Percentiles rank a stretch among this genome's conserved stretches.
These are phyloP conservation scores for Nannoperca obscura DNA, from an alignment of 2,797 vertebrate genomes.

Conservation along the genomic window DNA sequence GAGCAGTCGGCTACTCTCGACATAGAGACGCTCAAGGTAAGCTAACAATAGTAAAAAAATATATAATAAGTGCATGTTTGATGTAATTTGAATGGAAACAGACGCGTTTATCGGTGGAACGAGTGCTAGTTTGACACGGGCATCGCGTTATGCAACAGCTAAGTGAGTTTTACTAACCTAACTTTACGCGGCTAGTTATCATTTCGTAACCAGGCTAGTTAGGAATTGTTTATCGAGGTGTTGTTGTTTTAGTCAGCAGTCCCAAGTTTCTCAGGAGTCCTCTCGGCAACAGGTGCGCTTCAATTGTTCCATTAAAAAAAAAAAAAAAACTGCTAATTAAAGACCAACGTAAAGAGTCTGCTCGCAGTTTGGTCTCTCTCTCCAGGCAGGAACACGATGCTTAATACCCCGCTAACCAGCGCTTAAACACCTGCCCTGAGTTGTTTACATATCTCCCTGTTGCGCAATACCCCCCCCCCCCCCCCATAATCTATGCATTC, in stretches of 20 bases:
- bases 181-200: not conserved
- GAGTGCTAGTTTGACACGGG: not conserved
- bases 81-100: not conserved
- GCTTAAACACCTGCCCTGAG: slow-evolving; percentile 32
- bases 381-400: slow-evolving; percentile 30
- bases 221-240: not conserved
- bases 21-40: slow-evolving; percentile 91
- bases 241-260: slow-evolving; percentile 30
- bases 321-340: slow-evolving; percentile 25
- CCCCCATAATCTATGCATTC: slow-evolving; percentile 40
- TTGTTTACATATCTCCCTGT: slow-evolving; percentile 21
- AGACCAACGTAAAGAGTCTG: slow-evolving; percentile 34
- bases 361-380: slow-evolving; percentile 12
- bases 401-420: slow-evolving; percentile 51
- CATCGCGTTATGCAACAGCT: not conserved
- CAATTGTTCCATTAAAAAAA: slow-evolving; percentile 15
- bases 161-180: not conserved
- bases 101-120: not conserved
- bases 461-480: slow-evolving; percentile 17
- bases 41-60: slow-evolving; percentile 27
- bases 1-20: slow-evolving; percentile 87
- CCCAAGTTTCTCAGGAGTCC: not conserved
- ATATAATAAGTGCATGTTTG: not conserved
- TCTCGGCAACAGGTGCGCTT: slow-evolving; percentile 68
- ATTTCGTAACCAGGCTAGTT: too few relatives aligned